Evolutionary conservation across 35 echinoderm and acorn worm genomes (phyloP), one percentile per base, ranked within the genome.

Genomic region (Strongylocentrotus purpuratus): DNA sequence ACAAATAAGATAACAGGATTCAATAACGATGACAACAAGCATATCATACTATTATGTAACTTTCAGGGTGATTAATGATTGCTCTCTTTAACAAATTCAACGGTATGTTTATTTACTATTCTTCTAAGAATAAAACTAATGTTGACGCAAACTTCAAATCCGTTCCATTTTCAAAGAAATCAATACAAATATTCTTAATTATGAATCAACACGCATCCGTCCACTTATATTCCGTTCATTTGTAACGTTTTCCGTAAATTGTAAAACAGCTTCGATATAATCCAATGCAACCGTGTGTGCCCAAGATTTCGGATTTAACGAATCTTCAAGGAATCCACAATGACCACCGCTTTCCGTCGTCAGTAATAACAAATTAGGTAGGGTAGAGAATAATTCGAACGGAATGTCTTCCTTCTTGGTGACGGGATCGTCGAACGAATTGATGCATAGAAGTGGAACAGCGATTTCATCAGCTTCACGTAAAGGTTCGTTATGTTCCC

Each of bases 401-500:
- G 98, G 98, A 31, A 99, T 97, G n/a, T 96, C 25, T 32, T 70
- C 91, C 85, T 59, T 50, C 32, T 85, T 86, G 7, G 86, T 94
- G 61, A 99, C 88, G 5, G 98, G 98, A 50, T 99, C 98, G 90
- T 99, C 98, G 14, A 97, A 65, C 86, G 96, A 96, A 88, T 97
- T 98, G 9, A 99, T 95, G 90, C 98, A 99, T 32, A 99, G 94
- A 32, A 99, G 46, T 45, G 98, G 98, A 14, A 97, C 94, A 15
- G 97, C 96, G 33, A 99, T 96, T 85, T 99, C 98, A 87, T 99
- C 98, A 71, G 96, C 96, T 35, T 99, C 98, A 25, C 98, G 78
- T 46, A 99, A 85, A 7, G 97, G 97, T 45, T 99, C 96, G 59
- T 99, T 98, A 58, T 97, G 88, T 85, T 99, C 98, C 96, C 96